Evolutionary conservation across 2,888 invertebrate species (phyloP).

Genomic region (Girardia tigrina): DNA sequence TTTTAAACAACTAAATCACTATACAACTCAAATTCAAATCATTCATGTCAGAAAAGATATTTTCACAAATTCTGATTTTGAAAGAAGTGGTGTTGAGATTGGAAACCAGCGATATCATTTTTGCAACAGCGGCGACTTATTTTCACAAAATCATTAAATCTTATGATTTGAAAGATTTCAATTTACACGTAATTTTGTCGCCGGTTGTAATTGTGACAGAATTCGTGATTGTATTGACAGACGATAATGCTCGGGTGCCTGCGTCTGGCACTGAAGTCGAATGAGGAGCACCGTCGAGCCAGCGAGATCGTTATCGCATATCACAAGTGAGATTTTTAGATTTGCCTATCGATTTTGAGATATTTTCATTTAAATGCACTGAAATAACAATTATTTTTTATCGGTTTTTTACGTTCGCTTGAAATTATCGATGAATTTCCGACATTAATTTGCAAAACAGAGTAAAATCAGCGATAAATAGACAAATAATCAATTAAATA

Average conservation of each 20-base stretch:
- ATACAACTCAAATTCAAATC: too few species aligned
- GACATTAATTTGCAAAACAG: too few species aligned
- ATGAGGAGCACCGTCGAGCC: neutral
- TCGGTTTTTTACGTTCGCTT: too few species aligned
- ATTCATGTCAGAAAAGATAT: neutral
- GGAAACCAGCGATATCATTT: neutral
- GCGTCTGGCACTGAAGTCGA: neutral
- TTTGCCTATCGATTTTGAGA: too few species aligned
- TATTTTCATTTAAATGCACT: too few species aligned
- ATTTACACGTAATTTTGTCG: neutral
- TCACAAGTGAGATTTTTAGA: conserved; percentile 17
- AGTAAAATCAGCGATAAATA: too few species aligned
- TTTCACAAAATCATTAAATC: conserved; percentile 1
- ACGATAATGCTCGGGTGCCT: neutral
- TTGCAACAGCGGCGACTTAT: neutral
- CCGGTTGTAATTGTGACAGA: neutral
- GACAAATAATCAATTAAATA: too few species aligned
- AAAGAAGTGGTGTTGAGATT: neutral
- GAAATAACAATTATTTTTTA: too few species aligned
- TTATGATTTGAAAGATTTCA: conserved; percentile 1
- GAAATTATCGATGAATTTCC: too few species aligned
- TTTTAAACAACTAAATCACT: too few species aligned
- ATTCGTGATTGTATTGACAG: neutral
- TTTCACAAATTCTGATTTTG: neutral
- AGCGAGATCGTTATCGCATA: neutral